Base-by-base conservation (phyloP, 2,113 vertebrate genomes). In the Verasper variegatus region DNA sequence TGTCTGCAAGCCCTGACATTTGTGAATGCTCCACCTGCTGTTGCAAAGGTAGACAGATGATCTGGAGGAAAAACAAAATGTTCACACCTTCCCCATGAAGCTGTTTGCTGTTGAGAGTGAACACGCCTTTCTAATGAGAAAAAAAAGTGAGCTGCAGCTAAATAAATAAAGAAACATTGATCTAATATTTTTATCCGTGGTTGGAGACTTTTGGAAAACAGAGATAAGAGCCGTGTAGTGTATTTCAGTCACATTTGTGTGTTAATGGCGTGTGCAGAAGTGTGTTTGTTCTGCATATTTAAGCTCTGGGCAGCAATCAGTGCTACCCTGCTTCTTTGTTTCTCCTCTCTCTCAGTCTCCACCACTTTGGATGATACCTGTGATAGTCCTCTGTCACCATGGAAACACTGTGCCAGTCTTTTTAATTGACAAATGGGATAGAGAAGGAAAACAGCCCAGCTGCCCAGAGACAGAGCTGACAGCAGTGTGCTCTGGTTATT, bases 351-450 rank as follows among this genome's bases (percentile, higher is more conserved):
- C 15, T 52, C 27, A 3, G 40, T 61, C 27, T n/a, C 20, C 6
- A 20, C 27, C 49, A 8, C 68, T 79, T 68, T 70, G 61, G 52
- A 64, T 67, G 55, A 78, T 65, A 65, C 42, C 77, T 76, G 85
- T 60, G 62, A 55, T 37, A 61, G 20, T 68, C 74, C 23, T 37
- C 45, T 68, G 72, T 89, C 23, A 1, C 85, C 70, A 90, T 89
- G 77, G 85, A 70, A 71, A 90, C 85, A 17, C 58, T 26, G 54
- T 21, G 56, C 42, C 21, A 54, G 62, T 51, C 61, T 68, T 40
- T 64, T 74, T 66, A 77, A 74, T 54, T 66, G 75, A 70, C 70
- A 81, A 83, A 83, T 81, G 40, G 58, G 78, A 81, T 79, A 79
- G 74, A 74, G 68, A 78, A 67, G 51, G 26, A 71, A 77, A 76